Evolutionary conservation across 2,113 vertebrate genomes (phyloP).

Genomic region (Phrynosoma blainvillii): DNA sequence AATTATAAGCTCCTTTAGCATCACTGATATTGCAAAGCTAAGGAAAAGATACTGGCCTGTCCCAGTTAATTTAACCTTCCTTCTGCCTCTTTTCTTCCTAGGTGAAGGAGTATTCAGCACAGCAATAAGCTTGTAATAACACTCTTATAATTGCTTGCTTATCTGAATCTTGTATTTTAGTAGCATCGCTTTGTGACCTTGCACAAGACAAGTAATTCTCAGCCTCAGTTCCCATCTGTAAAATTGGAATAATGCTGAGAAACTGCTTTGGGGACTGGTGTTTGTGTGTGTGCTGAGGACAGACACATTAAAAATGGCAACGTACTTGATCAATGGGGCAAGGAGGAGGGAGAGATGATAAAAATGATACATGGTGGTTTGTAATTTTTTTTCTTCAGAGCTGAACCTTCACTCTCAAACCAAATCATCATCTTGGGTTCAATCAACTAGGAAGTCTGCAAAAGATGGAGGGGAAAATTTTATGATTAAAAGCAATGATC

Average conservation of each 20-base stretch:
- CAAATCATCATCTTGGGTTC: constrained; percentile 42
- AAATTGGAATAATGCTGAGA: background rate
- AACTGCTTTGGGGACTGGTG: background rate
- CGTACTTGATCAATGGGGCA: background rate
- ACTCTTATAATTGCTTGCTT: background rate
- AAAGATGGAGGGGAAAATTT: constrained; percentile 49
- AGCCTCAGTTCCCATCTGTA: constrained; percentile 1
- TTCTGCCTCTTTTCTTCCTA: background rate
- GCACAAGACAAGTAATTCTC: background rate
- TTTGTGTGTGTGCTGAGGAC: background rate
- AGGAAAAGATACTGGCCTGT: too few species aligned
- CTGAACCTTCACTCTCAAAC: background rate
- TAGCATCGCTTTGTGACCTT: background rate
- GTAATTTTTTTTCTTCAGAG: constrained; percentile 7
- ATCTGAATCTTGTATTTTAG: background rate
- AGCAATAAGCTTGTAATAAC: background rate
- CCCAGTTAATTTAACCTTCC: background rate
- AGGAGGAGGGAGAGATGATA: background rate
- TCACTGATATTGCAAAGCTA: too few species aligned
- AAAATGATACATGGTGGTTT: background rate
- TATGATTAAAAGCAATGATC: constrained; percentile 56
- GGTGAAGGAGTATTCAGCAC: background rate
- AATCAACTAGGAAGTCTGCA: constrained; percentile 49
- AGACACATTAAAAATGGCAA: background rate
- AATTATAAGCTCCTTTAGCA: too few species aligned